Conservation (phyloP, 2,888 invertebrate genomes). For the Anodontia alba region DNA sequence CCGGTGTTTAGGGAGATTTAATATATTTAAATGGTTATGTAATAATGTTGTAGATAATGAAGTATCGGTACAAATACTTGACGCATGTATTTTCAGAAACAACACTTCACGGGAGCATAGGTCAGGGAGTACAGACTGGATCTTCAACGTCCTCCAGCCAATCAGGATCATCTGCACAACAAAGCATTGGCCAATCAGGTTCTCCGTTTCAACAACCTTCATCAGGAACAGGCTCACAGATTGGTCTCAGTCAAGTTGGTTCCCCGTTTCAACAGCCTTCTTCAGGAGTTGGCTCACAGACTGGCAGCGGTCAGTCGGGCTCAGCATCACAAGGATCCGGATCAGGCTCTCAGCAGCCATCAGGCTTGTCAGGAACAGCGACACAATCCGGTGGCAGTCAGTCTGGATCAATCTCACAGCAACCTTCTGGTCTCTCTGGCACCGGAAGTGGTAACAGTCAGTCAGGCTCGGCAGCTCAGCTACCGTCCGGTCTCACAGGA, state of each 20-base stretch:
- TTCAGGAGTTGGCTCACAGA: not conserved
- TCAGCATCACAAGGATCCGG: not conserved
- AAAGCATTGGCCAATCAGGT: not conserved
- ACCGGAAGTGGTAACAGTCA: not conserved
- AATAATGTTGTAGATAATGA: too few species aligned
- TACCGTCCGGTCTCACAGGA: constrained; percentile 33
- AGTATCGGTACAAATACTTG: too few species aligned
- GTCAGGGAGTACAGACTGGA: not conserved
- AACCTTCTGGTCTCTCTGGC: constrained; percentile 3
- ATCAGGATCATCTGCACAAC: not conserved
- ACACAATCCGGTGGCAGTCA: constrained; percentile 13
- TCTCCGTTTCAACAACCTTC: not conserved
- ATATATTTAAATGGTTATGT: too few species aligned
- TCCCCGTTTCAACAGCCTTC: too few species aligned
- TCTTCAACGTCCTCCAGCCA: not conserved
- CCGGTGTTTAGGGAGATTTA: too few species aligned
- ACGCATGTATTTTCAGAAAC: constrained; percentile 1
- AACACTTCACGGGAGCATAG: not conserved
- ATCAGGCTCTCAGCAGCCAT: not conserved
- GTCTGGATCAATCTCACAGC: constrained; percentile 13
- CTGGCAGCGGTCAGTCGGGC: not conserved
- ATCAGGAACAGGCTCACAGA: not conserved
- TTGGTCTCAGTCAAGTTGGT: too few species aligned
- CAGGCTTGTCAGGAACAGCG: not conserved
- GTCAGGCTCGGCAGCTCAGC: constrained; percentile 10